Evolutionary conservation across 2,113 vertebrate species (phyloP).

Genomic region (Mobula hypostoma): DNA sequence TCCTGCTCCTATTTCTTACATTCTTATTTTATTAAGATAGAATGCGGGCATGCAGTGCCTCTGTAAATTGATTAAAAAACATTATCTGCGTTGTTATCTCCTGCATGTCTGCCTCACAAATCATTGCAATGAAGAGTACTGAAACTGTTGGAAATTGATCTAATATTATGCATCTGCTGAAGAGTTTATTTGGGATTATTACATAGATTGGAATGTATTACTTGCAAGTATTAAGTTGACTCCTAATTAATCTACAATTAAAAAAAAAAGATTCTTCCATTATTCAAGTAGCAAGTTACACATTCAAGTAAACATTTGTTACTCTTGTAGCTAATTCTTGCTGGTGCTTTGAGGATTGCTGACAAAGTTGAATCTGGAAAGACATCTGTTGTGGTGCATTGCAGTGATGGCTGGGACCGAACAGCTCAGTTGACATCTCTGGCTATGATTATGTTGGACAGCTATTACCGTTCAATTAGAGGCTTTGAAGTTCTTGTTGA

Average conservation of each 20-base stretch:
- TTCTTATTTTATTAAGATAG: not conserved
- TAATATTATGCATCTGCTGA: not conserved
- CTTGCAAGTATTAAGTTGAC: not conserved
- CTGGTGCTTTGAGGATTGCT: constrained; percentile 84
- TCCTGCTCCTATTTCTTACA: no score
- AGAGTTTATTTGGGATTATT: not conserved
- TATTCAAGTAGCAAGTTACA: not conserved
- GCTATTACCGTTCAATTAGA: constrained; percentile 79
- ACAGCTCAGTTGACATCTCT: constrained; percentile 88
- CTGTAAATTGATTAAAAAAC: not conserved
- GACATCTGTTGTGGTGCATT: constrained; percentile 90
- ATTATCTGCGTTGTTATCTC: not conserved
- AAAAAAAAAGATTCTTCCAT: not conserved
- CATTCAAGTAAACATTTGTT: not conserved
- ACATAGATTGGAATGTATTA: not conserved
- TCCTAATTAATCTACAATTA: not conserved
- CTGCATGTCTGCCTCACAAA: not conserved
- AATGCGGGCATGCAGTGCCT: not conserved
- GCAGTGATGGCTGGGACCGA: constrained; percentile 93
- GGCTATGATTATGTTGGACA: constrained; percentile 88
- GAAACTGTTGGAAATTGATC: not conserved
- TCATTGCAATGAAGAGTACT: not conserved
- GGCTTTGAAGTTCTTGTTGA: constrained; percentile 90
- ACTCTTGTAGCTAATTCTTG: constrained; percentile 73
- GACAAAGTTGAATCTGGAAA: constrained; percentile 93